phyloP scores from a whole-genome alignment of 1,140 invertebrate species.

The Triops cancriformis region DNA sequence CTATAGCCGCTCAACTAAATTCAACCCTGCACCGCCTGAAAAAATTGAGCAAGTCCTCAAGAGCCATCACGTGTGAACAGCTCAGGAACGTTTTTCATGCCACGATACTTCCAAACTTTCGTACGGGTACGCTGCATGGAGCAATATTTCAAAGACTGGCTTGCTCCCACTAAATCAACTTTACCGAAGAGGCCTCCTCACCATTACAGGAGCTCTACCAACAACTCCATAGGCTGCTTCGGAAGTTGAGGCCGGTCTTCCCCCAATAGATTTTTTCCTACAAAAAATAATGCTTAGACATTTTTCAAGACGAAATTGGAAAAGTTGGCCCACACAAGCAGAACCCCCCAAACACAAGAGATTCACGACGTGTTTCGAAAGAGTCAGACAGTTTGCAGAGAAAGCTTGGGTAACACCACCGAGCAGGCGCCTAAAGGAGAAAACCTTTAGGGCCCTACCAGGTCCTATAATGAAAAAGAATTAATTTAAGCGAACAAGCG shows the following conservation, averaged over 20 bases:
- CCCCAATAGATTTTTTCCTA: neutral
- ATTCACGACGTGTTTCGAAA: too few relatives aligned
- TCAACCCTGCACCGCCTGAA: neutral
- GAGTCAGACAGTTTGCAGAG: too few relatives aligned
- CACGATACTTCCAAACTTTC: neutral
- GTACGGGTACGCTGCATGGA: neutral
- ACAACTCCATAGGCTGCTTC: neutral
- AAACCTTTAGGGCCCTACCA: too few relatives aligned
- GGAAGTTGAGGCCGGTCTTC: neutral
- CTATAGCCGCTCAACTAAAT: too few relatives aligned
- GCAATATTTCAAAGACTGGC: neutral
- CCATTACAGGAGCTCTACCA: neutral
- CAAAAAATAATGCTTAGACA: neutral
- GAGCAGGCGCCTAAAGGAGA: too few relatives aligned
- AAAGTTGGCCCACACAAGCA: too few relatives aligned
- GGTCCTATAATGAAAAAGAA: too few relatives aligned
- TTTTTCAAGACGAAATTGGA: neutral
- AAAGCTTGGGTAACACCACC: too few relatives aligned
- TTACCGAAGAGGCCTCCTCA: neutral
- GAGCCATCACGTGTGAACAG: neutral
- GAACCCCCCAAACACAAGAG: too few relatives aligned
- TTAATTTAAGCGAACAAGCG: too few relatives aligned
- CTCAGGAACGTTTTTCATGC: neutral
- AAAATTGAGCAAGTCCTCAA: neutral
- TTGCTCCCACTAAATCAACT: neutral